These are phyloP conservation scores for Oncorhynchus keta DNA, from an alignment of 2,113 vertebrate species.

Conservation along the genomic window DNA sequence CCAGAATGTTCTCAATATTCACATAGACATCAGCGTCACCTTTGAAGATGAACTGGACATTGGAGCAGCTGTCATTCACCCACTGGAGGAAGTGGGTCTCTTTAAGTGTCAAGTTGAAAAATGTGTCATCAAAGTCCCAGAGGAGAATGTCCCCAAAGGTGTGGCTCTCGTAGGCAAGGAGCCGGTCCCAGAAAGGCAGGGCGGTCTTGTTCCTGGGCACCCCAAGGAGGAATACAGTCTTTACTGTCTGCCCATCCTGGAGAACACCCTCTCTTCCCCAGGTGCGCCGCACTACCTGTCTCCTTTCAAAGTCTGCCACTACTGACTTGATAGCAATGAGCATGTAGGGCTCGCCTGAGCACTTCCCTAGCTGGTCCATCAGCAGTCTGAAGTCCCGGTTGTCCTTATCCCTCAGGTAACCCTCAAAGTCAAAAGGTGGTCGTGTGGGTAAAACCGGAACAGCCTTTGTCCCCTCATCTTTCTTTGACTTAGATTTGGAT, in stretches of 20 bases:
- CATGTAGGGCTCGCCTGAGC: constrained; percentile 73
- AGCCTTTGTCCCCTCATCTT: constrained; percentile 4
- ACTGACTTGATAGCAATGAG: constrained; percentile 91
- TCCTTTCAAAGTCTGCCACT: constrained; percentile 87
- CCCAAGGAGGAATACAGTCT: constrained; percentile 88
- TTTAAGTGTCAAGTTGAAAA: constrained; percentile 97
- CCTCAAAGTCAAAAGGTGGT: constrained; percentile 84
- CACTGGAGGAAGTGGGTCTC: constrained; percentile 94
- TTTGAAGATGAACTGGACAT: constrained; percentile 89
- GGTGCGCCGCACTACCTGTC: constrained; percentile 92
- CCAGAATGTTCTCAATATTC: constrained; percentile 89
- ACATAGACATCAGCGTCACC: constrained; percentile 93
- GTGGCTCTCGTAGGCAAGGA: constrained; percentile 86
- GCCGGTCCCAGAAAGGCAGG: constrained; percentile 82
- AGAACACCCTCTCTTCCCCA: constrained; percentile 87
- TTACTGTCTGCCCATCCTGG: constrained; percentile 69
- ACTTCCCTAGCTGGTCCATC: constrained; percentile 90
- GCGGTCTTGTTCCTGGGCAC: constrained; percentile 76
- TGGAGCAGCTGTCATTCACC: constrained; percentile 83
- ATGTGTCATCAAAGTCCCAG: constrained; percentile 96
- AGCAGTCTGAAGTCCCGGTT: constrained; percentile 85
- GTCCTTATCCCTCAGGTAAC: constrained; percentile 87
- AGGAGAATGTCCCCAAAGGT: constrained; percentile 85
- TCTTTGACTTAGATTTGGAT: constrained; percentile 44
- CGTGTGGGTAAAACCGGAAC: constrained; percentile 6